A percentile compares a stretch with the other conserved stretches of the same genome.
Conservation (phyloP, 1,140 invertebrate species). For the Portunus trituberculatus region DNA sequence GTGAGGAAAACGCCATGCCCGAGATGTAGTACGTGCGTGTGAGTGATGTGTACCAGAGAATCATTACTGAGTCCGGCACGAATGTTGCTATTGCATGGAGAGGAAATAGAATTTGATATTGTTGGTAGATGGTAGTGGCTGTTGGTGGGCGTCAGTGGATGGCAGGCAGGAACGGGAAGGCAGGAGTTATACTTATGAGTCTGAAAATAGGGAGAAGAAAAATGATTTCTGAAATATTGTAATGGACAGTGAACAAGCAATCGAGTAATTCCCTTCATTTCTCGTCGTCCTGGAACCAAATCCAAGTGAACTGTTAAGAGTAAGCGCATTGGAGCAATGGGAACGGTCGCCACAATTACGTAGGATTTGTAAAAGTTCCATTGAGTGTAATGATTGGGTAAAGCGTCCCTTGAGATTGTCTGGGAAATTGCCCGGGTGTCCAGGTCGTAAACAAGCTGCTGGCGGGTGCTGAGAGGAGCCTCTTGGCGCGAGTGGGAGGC, state of each 20-base stretch:
- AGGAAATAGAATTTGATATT: no score
- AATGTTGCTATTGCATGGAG: no score
- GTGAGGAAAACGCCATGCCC: no score
- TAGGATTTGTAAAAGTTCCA: not conserved
- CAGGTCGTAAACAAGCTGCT: not conserved
- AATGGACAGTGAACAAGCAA: not conserved
- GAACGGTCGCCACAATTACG: not conserved
- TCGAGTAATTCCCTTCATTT: not conserved
- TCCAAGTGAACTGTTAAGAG: not conserved
- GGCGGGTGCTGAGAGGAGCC: not conserved
- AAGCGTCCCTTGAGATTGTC: not conserved
- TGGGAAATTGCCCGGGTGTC: not conserved
- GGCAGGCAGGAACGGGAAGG: no score
- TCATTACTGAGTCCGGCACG: no score
- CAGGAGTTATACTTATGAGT: no score
- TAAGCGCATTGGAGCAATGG: not conserved
- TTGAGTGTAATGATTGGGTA: not conserved
- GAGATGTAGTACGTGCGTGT: no score
- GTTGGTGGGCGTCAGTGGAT: no score
- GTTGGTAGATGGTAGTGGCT: no score
- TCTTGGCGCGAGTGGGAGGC: not conserved
- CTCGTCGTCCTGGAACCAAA: not conserved
- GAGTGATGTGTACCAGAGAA: no score
- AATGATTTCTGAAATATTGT: not conserved
- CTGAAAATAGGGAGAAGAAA: not conserved